Evolutionary conservation across 2,113 vertebrate species (phyloP), one percentile per base, ranked within the genome.

Genomic region (Cyprinodon variegatus): DNA sequence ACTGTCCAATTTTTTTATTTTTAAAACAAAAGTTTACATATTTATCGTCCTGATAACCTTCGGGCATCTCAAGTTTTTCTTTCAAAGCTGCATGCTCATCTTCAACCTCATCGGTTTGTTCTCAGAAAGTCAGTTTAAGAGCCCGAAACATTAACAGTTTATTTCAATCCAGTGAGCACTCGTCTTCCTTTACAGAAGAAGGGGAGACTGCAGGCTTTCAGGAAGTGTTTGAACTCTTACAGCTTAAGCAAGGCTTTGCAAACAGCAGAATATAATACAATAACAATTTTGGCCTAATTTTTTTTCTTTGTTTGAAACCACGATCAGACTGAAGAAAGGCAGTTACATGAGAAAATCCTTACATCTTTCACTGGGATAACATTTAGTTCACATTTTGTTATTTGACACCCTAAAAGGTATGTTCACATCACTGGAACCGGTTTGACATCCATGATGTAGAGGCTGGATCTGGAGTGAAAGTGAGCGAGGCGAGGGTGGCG

Each of bases 1-100:
- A n/a, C 60, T 8, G 59, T 81, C 62, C 62, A 0, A 41, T 77
- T 73, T 81, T 72, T 71, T 71, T 71, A 61, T 59, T 29, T 74
- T 50, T 64, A 61, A n/a, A 77, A 70, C 41, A 12, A 70, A 83
- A 41, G 63, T 89, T 87, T 85, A 75, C 75, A 70, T 79, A 0
- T 61, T 84, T 74, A 53, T 71, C n/a, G 78, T 79, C 71, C 68
- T 70, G 39, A 65, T 70, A 76, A 77, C 76, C 48, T 81, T 68
- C 45, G 67, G 68, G 74, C 61, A 79, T 65, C 20, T 89, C 29
- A 29, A 29, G 86, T 89, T 86, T 83, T 89, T 84, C 83, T 84
- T 84, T 22, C 65, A 65, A 81, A 77, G 64, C 68, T 83, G 87
- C 89, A 88, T 85, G 90, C 84, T 78, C 77, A 9, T 76, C 72